A percentile compares a stretch with the other conserved stretches of the same genome.
Conservation (phyloP, 1,140 invertebrate species). For the Mizuhopecten yessoensis region DNA sequence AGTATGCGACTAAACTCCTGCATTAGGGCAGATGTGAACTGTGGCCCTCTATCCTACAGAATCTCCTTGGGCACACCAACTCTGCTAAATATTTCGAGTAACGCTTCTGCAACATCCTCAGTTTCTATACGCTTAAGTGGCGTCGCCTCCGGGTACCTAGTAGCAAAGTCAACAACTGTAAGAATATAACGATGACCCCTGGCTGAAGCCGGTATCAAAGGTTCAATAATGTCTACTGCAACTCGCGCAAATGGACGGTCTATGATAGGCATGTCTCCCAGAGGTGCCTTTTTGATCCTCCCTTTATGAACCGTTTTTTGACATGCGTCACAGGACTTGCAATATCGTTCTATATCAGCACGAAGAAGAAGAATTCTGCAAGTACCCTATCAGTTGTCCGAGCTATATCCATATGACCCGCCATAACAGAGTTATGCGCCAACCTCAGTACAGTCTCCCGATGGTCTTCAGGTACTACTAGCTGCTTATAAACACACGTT, state of each 20-base stretch:
- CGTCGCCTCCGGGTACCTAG: conserved; percentile 66
- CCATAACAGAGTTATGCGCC: conserved; percentile 43
- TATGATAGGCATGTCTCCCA: conserved; percentile 63
- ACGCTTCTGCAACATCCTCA: conserved; percentile 62
- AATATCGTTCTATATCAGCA: background rate
- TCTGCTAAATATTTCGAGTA: conserved; percentile 76
- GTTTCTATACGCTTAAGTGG: conserved; percentile 61
- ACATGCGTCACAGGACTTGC: conserved; percentile 65
- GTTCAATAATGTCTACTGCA: conserved; percentile 67
- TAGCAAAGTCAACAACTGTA: conserved; percentile 65
- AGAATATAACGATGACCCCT: conserved; percentile 64
- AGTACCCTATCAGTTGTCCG: background rate
- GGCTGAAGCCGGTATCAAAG: conserved; percentile 55
- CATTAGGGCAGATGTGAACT: conserved; percentile 72
- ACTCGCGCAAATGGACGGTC: conserved; percentile 64
- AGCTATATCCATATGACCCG: conserved; percentile 42
- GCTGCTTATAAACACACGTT: background rate
- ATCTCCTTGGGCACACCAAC: conserved; percentile 81
- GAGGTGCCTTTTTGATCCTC: conserved; percentile 58
- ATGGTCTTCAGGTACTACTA: no score
- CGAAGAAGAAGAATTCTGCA: conserved; percentile 30
- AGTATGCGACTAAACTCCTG: conserved; percentile 42
- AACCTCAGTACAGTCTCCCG: background rate
- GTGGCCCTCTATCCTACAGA: conserved; percentile 83
- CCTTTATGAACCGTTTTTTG: conserved; percentile 63